Conservation (phyloP, 2,797 vertebrate species). For the Dendrocincla fuliginosa region DNA sequence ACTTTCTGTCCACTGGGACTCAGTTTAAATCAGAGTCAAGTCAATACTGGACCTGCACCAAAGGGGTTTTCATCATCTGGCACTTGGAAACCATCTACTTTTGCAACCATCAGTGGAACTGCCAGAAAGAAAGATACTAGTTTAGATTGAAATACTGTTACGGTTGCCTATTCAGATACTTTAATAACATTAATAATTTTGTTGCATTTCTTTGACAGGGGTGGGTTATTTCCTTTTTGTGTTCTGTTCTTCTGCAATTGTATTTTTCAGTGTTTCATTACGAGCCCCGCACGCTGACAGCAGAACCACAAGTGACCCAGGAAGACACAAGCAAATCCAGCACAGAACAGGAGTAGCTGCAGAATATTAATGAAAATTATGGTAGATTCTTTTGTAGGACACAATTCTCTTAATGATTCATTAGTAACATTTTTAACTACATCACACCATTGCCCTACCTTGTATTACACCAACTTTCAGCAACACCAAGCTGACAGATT, state of each 20-base stretch:
- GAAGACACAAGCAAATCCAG: neutral
- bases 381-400: neutral
- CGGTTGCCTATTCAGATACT: neutral
- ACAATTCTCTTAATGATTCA: neutral
- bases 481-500: neutral
- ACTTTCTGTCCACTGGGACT: neutral
- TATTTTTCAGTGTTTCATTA: neutral
- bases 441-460: neutral
- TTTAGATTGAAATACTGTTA: neutral
- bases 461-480: neutral
- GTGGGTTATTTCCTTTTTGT: neutral
- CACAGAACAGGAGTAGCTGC: neutral
- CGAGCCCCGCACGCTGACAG: rapidly evolving
- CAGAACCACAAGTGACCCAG: neutral
- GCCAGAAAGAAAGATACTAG: neutral
- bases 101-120: neutral
- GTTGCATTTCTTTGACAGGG: neutral
- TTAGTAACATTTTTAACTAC: neutral
- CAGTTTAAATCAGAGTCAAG: neutral
- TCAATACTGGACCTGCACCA: neutral
- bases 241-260: neutral
- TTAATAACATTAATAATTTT: neutral
- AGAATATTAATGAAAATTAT: neutral
- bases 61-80: neutral
- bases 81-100: neutral